Evolutionary conservation across 2,797 vertebrate genomes (phyloP), one percentile per base, ranked within the genome.

Genomic region (Melanotaenia maccullochi): DNA sequence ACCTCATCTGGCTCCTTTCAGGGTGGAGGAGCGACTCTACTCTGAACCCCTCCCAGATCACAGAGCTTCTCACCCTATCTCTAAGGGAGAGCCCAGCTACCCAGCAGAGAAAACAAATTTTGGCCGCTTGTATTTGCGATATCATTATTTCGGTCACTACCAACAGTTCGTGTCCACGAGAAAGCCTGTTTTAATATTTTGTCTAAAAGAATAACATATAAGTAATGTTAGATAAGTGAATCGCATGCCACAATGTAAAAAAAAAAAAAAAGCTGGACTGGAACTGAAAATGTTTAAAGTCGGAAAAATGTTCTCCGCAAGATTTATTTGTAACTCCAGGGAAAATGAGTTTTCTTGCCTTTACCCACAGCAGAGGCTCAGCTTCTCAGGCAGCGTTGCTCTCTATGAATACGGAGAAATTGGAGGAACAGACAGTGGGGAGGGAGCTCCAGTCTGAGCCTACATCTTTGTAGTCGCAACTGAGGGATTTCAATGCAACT

Each of bases 381-480:
- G 68, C 40, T 75, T 74, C 74, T 81, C 80, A 87, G 85, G 83
- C 87, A 86, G 79, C 73, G 68, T 78, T 28, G 13, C 77, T 81
- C 81, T 66, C 75, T 71, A 38, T 68, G 75, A 73, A 65, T 73
- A 79, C 38, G 5, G 71, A 73, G 73, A 77, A 73, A 76, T 57
- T 78, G 74, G 76, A 83, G 58, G 62, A 75, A 66, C 68, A 74
- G 68, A 82, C 49, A 33, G 51, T 55, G 57, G 75, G 79, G 73
- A 75, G 83, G 75, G 77, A 79, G 62, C 69, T 86, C 85, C 73
- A 90, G 80, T 90, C 89, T 87, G 61, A 74, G 85, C 90, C 90
- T 79, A 92, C 91, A 88, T 90, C 93, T 93, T 93, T 87, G 90
- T 87, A 75, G 76, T 84, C 85, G 94, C 94, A 95, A 93, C 94